These are phyloP conservation scores for Trachythela sp. DNA, from an alignment of 64 coral and sea anemone genomes.

Conservation along the genomic window DNA sequence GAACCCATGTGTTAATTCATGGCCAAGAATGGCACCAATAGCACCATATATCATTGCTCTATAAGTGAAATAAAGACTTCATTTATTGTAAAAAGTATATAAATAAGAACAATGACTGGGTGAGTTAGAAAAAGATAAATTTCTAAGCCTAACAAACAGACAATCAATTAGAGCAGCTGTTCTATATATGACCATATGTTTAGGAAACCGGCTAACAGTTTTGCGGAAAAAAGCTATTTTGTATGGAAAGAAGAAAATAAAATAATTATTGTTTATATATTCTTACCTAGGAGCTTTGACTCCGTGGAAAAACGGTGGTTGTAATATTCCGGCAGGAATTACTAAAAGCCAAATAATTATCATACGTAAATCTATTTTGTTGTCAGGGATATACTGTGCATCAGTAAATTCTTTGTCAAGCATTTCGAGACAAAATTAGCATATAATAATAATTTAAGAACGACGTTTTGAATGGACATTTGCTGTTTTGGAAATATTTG, in stretches of 20 bases:
- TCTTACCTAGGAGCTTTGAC: slow-evolving; percentile 76
- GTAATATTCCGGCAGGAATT: slow-evolving; percentile 91
- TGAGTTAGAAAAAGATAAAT: neutral
- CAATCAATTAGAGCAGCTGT: neutral
- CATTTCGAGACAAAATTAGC: too few species aligned
- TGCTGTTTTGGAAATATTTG: too few species aligned
- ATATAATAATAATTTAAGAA: too few species aligned
- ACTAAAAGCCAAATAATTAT: slow-evolving; percentile 44
- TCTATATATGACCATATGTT: too few species aligned
- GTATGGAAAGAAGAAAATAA: too few species aligned
- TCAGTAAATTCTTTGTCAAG: too few species aligned
- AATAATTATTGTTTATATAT: too few species aligned
- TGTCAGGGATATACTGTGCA: neutral
- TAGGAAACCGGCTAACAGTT: too few species aligned
- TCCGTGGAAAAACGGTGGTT: slow-evolving; percentile 89
- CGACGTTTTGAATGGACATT: too few species aligned
- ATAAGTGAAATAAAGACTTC: slow-evolving; percentile 4
- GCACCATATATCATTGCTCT: slow-evolving; percentile 86
- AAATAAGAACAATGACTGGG: neutral
- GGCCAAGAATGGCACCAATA: slow-evolving; percentile 93
- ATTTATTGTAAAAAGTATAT: neutral
- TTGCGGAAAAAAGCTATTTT: too few species aligned
- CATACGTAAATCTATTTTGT: neutral
- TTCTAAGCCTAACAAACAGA: neutral
- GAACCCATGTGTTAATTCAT: slow-evolving; percentile 95